Conservation (phyloP, 64 coral and sea anemone species). For the Pachyseris speciosa region DNA sequence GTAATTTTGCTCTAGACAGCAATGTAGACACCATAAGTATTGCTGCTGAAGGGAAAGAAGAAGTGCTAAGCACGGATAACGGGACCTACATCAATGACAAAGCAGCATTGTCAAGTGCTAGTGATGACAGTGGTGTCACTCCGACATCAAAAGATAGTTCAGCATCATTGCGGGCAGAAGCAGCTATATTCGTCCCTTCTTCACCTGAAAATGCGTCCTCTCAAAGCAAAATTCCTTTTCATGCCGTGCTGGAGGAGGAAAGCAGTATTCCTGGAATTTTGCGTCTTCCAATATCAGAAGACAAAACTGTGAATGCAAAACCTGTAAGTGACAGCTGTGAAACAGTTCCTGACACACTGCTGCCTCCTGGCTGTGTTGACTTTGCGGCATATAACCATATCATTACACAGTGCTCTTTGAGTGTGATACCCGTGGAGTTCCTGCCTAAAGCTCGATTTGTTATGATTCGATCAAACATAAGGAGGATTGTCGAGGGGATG, state of each 20-base stretch:
- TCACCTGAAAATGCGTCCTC: background rate
- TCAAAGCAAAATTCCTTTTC: background rate
- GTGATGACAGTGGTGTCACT: background rate
- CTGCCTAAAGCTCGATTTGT: background rate
- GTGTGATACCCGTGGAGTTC: background rate
- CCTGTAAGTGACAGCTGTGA: background rate
- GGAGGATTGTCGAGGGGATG: background rate
- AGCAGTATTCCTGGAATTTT: constrained; percentile 8
- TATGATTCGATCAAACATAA: background rate
- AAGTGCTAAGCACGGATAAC: background rate
- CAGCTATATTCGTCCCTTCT: background rate
- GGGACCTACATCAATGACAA: background rate
- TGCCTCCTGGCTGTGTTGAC: constrained; percentile 2
- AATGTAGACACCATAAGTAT: background rate
- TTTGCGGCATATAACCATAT: background rate
- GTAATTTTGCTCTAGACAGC: background rate
- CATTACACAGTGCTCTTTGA: background rate
- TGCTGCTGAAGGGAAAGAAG: no score
- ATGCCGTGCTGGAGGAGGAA: background rate
- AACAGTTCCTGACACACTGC: background rate
- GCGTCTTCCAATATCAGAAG: background rate
- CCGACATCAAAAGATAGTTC: background rate
- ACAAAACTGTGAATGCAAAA: background rate
- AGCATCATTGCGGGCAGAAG: background rate
- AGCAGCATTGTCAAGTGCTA: background rate